Percentiles rank a stretch among this genome's conserved stretches.
Evolutionary conservation across 2,888 invertebrate genomes (phyloP).

Genomic region (Ophion slaviceki): DNA sequence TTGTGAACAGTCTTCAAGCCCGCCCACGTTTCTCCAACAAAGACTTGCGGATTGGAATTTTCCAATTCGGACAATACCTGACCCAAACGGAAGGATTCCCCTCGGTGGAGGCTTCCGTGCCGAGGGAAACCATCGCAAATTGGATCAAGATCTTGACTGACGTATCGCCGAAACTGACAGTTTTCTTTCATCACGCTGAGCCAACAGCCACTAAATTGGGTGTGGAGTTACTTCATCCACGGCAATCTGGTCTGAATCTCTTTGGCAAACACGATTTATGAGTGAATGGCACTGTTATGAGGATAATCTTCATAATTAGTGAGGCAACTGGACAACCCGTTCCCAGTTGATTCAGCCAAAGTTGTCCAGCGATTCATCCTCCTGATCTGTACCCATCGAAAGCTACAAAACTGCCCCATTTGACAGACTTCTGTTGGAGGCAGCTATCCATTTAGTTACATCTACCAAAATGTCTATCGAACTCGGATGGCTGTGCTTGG

Average conservation of each 20-base stretch:
- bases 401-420: background rate
- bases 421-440: background rate
- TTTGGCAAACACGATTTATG: background rate
- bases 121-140: background rate
- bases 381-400: too few species aligned
- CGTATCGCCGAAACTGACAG: background rate
- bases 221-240: background rate
- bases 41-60: background rate
- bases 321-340: too few species aligned
- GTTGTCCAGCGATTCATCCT: too few species aligned
- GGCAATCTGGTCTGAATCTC: background rate
- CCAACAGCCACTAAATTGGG: background rate
- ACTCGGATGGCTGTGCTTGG: too few species aligned
- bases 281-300: background rate
- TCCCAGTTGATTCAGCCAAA: too few species aligned
- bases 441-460: too few species aligned
- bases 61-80: background rate
- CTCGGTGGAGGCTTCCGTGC: background rate
- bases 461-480: too few species aligned
- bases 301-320: too few species aligned
- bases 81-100: background rate
- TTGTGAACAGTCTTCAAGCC: too few species aligned
- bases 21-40: background rate
- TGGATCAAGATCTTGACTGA: background rate
- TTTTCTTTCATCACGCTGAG: background rate